Evolutionary conservation across 2,113 vertebrate species (phyloP), one percentile per base, ranked within the genome.

Genomic region (Xiphias gladius): DNA sequence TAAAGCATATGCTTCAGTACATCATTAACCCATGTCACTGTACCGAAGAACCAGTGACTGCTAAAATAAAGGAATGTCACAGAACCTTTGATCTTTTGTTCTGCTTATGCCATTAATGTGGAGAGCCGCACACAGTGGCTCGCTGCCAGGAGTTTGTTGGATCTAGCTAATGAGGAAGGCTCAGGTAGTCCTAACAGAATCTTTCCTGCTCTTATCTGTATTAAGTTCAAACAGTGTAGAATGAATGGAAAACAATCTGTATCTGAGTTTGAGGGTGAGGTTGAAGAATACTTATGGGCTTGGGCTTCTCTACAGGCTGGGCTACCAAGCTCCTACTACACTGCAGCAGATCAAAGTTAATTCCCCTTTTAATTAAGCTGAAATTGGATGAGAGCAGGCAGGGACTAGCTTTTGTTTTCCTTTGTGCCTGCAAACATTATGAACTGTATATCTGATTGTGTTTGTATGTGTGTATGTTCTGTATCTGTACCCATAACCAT

Each of bases 321-420:
- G 71, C 87, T 58, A 76, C 66, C 32, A 11, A 86, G 70, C 77
- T 75, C 70, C 58, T 55, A 64, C 83, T 65, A 76, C 67, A 72
- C 84, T 80, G 87, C 58, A 22, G 79, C 81, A 89, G 91, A 92
- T 93, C 88, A 92, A 94, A 93, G 90, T 92, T 88, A 92, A 92
- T 91, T 94, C 93, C 83, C 89, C 82, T 90, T 86, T 92, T 95
- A 94, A 95, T 94, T 93, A 91, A 88, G 74, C 67, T 80, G 63
- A 93, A 92, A 93, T 90, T 86, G 90, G 86, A 91, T 86, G 80
- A 79, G 89, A 90, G 80, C 86, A 85, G 76, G 83, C 80, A 88
- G 91, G 82, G 82, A 88, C 74, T 62, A 35, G 83, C 80, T 90
- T 92, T 93, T 93, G 83, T 91, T 92, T 87, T 91, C 80, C 83